phyloP scores from a whole-genome alignment of 92 coral and sea anemone genomes.

The Diadumene lineata region DNA sequence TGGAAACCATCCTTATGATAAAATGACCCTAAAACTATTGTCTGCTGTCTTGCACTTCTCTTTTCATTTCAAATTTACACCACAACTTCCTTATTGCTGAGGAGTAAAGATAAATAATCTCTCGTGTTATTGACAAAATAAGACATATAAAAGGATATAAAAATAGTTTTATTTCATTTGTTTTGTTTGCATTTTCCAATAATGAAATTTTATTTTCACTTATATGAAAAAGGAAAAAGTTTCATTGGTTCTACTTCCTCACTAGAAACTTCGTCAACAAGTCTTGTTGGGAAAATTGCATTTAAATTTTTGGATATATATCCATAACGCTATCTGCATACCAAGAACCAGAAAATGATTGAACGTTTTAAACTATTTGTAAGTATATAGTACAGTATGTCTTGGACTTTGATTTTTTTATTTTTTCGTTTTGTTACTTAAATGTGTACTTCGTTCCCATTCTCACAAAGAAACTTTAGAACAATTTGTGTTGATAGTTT shows the following conservation, averaged over 20 bases:
- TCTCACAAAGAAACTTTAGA: neutral
- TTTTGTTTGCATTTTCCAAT: neutral
- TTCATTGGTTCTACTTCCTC: neutral
- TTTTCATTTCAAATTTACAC: neutral
- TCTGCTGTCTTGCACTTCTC: neutral
- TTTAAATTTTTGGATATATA: too few species aligned
- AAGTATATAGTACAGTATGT: too few species aligned
- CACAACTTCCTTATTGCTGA: neutral
- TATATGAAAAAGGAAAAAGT: neutral
- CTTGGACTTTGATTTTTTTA: too few species aligned
- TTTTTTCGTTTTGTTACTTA: too few species aligned
- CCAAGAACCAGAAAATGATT: too few species aligned
- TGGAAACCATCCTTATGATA: neutral
- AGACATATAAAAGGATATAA: neutral
- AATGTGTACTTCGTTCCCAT: too few species aligned
- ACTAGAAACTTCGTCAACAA: neutral
- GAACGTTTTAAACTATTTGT: too few species aligned
- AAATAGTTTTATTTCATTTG: too few species aligned
- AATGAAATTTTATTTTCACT: neutral
- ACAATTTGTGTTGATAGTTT: too few species aligned
- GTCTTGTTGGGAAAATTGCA: too few species aligned
- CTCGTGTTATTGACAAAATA: neutral
- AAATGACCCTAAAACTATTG: neutral
- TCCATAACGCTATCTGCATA: too few species aligned
- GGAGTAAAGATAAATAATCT: neutral